Evolutionary conservation across 2,888 invertebrate species (phyloP).

Genomic region (Pyrocoelia pectoralis): DNA sequence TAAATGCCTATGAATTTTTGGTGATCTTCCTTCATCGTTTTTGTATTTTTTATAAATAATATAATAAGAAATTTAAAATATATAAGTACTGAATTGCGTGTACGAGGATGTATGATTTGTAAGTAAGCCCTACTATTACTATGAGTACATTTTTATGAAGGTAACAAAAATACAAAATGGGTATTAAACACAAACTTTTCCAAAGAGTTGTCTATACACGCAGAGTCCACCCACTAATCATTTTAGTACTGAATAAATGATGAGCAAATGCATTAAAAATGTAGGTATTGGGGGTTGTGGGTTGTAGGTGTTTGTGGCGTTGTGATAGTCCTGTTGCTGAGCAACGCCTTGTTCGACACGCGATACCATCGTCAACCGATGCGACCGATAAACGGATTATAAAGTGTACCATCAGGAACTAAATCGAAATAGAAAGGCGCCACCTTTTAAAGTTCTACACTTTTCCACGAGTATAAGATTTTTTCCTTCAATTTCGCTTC

Average conservation of each 20-base stretch:
- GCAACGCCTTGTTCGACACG: constrained; percentile 54
- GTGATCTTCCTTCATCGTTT: too few relatives aligned
- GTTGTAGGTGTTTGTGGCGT: constrained; percentile 46
- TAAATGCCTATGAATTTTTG: too few relatives aligned
- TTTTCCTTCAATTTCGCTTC: neutral
- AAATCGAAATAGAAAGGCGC: constrained; percentile 29
- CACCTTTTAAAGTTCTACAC: constrained; percentile 35
- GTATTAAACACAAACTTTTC: constrained; percentile 44
- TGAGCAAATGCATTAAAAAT: constrained; percentile 57
- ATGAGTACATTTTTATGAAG: constrained; percentile 34
- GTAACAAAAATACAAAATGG: constrained; percentile 40
- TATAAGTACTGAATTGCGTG: constrained; percentile 37
- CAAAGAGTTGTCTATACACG: constrained; percentile 49
- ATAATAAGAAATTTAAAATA: constrained; percentile 31
- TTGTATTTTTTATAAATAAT: neutral
- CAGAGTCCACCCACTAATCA: constrained; percentile 56
- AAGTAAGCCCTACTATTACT: constrained; percentile 34
- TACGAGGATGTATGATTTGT: constrained; percentile 22
- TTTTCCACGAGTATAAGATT: constrained; percentile 22
- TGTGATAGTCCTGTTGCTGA: constrained; percentile 56
- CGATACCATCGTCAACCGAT: constrained; percentile 58
- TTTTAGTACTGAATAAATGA: constrained; percentile 58
- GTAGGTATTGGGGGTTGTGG: constrained; percentile 49
- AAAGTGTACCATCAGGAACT: constrained; percentile 34
- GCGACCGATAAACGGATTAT: constrained; percentile 45